These are phyloP conservation scores for Tetrapedia diversipes DNA, from an alignment of 2,888 invertebrate genomes.

Conservation along the genomic window DNA sequence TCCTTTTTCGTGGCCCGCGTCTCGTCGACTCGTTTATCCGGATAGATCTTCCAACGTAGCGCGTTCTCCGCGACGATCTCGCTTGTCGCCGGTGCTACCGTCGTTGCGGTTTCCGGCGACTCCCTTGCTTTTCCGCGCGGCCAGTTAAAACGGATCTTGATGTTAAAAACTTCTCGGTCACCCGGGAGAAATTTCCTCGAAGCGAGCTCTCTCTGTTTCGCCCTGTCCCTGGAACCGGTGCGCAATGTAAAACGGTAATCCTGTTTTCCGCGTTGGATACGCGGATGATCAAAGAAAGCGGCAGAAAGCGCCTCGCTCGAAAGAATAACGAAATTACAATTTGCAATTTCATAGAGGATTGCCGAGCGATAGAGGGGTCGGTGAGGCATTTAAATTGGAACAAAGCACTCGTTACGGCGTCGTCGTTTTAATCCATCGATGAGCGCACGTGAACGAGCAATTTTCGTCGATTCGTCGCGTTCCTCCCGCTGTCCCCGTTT, in stretches of 20 bases:
- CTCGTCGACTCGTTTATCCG: conserved; percentile 26
- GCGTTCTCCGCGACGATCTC: conserved; percentile 7
- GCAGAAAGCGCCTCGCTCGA: conserved; percentile 7
- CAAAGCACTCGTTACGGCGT: neutral
- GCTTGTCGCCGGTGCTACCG: neutral
- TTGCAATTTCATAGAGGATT: conserved; percentile 52
- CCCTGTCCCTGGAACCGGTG: neutral
- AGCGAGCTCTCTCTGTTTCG: conserved; percentile 29
- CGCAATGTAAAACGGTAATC: conserved; percentile 46
- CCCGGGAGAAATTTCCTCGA: conserved; percentile 48
- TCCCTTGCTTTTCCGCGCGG: neutral
- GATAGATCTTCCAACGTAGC: conserved; percentile 27
- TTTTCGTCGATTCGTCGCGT: neutral
- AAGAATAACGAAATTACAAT: conserved; percentile 50
- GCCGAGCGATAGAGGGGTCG: neutral
- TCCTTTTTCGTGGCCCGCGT: neutral
- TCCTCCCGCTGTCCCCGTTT: neutral
- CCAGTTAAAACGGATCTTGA: conserved; percentile 41
- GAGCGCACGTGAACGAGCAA: too few species aligned
- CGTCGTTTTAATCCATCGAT: conserved; percentile 18
- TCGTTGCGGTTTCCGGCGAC: conserved; percentile 7
- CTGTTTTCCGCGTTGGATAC: conserved; percentile 40
- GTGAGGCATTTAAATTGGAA: conserved; percentile 15
- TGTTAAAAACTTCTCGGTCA: conserved; percentile 30
- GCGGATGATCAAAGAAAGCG: conserved; percentile 49